Evolutionary conservation across 2,888 invertebrate genomes (phyloP).

Genomic region (Nomada goodeniana): DNA sequence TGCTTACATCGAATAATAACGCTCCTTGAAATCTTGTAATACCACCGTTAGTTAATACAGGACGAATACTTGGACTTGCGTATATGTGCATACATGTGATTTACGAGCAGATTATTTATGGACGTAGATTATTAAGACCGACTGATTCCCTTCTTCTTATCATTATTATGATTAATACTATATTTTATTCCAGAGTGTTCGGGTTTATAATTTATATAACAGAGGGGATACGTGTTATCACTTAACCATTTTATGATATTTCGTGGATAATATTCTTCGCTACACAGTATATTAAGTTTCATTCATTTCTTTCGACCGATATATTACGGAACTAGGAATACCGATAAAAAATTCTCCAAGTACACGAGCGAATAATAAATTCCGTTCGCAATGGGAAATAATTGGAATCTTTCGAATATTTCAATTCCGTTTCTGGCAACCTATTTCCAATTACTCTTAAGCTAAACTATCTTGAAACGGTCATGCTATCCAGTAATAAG

Average conservation of each 20-base stretch:
- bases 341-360: too few relatives aligned
- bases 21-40: slow-evolving; percentile 48
- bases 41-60: slow-evolving; percentile 18
- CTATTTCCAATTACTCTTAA: neutral
- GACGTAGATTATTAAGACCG: too few relatives aligned
- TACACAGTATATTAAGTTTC: too few relatives aligned
- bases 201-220: too few relatives aligned
- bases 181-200: too few relatives aligned
- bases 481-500: neutral
- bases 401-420: neutral
- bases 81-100: neutral
- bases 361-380: neutral
- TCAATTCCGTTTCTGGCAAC: neutral
- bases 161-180: too few relatives aligned
- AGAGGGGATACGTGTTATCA: too few relatives aligned
- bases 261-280: too few relatives aligned
- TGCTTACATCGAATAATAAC: slow-evolving; percentile 53
- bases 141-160: too few relatives aligned
- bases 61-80: neutral
- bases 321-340: neutral
- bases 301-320: too few relatives aligned
- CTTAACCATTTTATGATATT: too few relatives aligned
- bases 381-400: neutral
- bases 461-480: neutral
- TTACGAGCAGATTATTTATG: slow-evolving; percentile 23